Evolutionary conservation across 2,888 invertebrate species (phyloP), one percentile per base, ranked within the genome.

Genomic region (Oscheius onirici): DNA sequence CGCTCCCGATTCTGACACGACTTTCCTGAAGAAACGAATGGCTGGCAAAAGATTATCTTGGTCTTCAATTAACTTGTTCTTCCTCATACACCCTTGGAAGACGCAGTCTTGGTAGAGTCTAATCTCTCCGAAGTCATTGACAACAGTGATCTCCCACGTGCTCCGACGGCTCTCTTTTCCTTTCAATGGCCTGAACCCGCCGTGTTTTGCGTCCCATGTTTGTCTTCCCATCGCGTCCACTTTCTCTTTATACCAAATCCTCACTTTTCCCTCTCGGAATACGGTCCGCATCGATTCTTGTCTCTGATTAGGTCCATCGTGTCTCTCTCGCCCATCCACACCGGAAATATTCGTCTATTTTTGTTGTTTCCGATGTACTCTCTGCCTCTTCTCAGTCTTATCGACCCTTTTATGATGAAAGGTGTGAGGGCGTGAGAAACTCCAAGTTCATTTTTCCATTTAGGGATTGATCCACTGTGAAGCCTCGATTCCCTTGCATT

Each of bases 241-340:
- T 24, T 20, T 17, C 51, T 10, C 51, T 20, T 22, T 24, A 20
- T 51, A 22, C 51, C 51, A 51, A 51, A 51, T 51, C 51, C 24
- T 24, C 20, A 24, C 52, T 52, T 52, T 52, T 52, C 52, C 20
- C 49, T 24, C 26, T 52, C 26, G 52, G 52, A 52, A 52, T 52
- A 22, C 26, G 52, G 52, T 34, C 34, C 34, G 3, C 34, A 34
- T 34, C 34, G 34, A 34, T 34, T 8, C 34, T 34, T 3, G 34
- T 8, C 34, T 34, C 34, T 34, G 34, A 34, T 34, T 34, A 52
- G 52, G 52, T 52, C 52, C 24, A 22, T 52, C 22, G 26, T 22
- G 52, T 26, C 26, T 2, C 22, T 52, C 26, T 26, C 17, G 24
- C 26, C 52, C 52, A 13, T 52, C 17, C 26, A 22, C 17, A 22